Evolutionary conservation across 2,888 invertebrate genomes (phyloP).

Genomic region (Thelaira solivaga): DNA sequence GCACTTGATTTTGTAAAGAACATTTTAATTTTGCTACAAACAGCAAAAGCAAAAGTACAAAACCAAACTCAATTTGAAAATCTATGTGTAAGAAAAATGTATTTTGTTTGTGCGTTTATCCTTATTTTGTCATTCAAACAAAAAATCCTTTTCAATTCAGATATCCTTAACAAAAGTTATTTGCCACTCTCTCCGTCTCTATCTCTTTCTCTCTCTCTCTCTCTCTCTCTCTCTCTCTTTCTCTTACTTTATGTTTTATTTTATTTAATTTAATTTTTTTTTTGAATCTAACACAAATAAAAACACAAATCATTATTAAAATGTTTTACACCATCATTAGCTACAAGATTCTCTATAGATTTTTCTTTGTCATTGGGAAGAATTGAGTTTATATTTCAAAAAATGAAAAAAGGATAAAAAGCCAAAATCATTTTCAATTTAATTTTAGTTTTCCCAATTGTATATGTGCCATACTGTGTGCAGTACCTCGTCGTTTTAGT

Average conservation of each 20-base stretch:
- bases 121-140: background rate
- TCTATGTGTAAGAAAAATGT: slow-evolving; percentile 57
- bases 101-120: slow-evolving; percentile 60
- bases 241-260: background rate
- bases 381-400: slow-evolving; percentile 40
- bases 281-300: slow-evolving; percentile 56
- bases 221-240: background rate
- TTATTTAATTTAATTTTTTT: background rate
- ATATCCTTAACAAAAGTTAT: background rate
- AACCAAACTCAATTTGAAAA: slow-evolving; percentile 39
- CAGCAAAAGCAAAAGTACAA: background rate
- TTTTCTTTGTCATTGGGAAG: slow-evolving; percentile 17
- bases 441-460: slow-evolving; percentile 11
- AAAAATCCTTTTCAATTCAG: background rate
- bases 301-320: slow-evolving; percentile 60
- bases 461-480: slow-evolving; percentile 77
- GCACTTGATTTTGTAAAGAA: slow-evolving; percentile 43
- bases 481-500: slow-evolving; percentile 76
- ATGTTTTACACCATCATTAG: slow-evolving; percentile 47
- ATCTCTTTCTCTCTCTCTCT: background rate
- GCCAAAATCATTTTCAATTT: too few relatives aligned
- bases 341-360: background rate
- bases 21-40: background rate
- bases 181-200: background rate
- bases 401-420: background rate